Evolutionary conservation across 1,140 invertebrate genomes (phyloP).

Genomic region (Schlechtendalia chinensis): DNA sequence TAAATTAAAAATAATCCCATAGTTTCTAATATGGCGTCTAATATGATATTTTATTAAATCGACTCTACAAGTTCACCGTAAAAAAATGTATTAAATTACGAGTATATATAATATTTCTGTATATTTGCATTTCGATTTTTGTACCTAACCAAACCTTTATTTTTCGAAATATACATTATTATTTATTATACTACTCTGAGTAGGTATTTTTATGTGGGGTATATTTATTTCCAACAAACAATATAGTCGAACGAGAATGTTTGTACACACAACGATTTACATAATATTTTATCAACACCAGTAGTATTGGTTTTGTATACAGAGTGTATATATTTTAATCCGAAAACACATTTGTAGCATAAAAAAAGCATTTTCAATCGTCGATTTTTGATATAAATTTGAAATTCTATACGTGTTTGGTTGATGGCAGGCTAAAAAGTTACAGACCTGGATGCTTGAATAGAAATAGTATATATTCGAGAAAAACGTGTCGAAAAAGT

Average conservation of each 20-base stretch:
- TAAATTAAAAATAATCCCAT: no score
- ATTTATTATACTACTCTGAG: neutral
- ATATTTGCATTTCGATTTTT: no score
- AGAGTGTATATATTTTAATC: slow-evolving; percentile 18
- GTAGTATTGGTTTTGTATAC: neutral
- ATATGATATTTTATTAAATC: no score
- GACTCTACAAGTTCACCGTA: no score
- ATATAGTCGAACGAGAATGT: slow-evolving; percentile 5
- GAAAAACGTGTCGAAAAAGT: slow-evolving; percentile 11
- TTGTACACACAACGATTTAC: neutral
- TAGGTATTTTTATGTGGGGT: neutral
- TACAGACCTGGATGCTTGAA: slow-evolving; percentile 1
- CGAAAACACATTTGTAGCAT: neutral
- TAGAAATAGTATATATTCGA: neutral
- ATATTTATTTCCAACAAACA: neutral
- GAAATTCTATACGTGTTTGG: slow-evolving; percentile 16
- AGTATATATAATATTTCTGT: no score
- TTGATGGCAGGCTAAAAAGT: slow-evolving; percentile 26
- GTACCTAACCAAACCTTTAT: no score
- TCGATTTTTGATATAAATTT: slow-evolving; percentile 1
- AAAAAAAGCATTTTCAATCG: slow-evolving; percentile 10
- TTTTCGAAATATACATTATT: no score
- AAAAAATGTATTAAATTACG: no score
- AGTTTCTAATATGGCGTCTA: no score
- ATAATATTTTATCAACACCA: slow-evolving; percentile 28